Evolutionary conservation across 2,888 invertebrate species (phyloP).

Genomic region (Drosophila stalkeri): DNA sequence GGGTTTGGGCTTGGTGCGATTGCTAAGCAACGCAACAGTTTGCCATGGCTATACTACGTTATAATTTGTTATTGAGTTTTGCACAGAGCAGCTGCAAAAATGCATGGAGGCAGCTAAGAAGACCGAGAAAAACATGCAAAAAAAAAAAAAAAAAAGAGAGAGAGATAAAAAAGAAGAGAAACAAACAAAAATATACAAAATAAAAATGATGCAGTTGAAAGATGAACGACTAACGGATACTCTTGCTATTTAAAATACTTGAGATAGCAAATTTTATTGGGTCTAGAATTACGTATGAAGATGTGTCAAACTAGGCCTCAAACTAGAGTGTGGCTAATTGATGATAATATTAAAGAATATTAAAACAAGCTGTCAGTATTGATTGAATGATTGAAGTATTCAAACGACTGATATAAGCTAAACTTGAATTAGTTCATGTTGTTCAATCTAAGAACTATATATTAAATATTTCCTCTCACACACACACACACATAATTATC

Average conservation of each 20-base stretch:
- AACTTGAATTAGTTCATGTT: not conserved
- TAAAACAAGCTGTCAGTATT: too few relatives aligned
- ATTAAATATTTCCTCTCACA: too few relatives aligned
- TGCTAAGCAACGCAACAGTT: conserved; percentile 84
- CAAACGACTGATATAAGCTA: too few relatives aligned
- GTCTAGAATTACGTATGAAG: too few relatives aligned
- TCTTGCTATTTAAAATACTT: not conserved
- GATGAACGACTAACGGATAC: not conserved
- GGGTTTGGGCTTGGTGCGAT: conserved; percentile 50
- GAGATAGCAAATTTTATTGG: not conserved
- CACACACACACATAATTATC: conserved; percentile 2
- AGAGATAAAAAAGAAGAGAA: conserved; percentile 27
- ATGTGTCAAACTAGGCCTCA: too few relatives aligned
- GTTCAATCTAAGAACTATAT: too few relatives aligned
- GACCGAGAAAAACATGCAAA: conserved; percentile 41
- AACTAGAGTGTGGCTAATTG: too few relatives aligned
- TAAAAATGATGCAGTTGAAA: not conserved
- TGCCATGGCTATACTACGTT: conserved; percentile 84
- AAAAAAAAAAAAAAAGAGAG: not conserved
- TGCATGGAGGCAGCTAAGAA: conserved; percentile 51
- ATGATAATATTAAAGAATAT: too few relatives aligned
- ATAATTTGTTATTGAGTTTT: conserved; percentile 85
- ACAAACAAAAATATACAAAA: conserved; percentile 38
- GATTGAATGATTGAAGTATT: too few relatives aligned
- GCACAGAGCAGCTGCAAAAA: conserved; percentile 78